Conservation (phyloP, 2,797 vertebrate species). For the Merluccius polli region DNA sequence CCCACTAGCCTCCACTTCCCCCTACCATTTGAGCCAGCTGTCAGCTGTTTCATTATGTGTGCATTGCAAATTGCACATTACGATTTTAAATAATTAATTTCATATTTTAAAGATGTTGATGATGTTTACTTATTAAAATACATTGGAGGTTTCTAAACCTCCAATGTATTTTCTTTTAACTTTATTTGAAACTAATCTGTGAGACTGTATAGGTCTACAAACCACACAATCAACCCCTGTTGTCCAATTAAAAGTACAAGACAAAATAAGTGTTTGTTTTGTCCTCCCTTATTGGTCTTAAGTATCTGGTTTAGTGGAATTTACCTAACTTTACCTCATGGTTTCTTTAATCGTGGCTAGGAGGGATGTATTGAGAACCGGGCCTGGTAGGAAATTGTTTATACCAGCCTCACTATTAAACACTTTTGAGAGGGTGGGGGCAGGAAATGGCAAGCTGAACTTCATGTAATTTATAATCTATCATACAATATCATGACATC, state of each 20-base stretch:
- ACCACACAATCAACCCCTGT: background rate
- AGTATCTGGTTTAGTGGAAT: too few relatives aligned
- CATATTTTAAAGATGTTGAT: background rate
- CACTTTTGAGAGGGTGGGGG: background rate
- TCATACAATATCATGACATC: too few relatives aligned
- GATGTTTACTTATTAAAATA: background rate
- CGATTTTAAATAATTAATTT: too few relatives aligned
- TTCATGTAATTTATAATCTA: too few relatives aligned
- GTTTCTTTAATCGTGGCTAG: constrained; percentile 43
- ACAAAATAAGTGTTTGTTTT: too few relatives aligned
- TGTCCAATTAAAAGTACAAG: too few relatives aligned
- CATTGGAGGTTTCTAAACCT: background rate
- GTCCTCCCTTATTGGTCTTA: too few relatives aligned
- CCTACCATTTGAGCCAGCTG: too few relatives aligned
- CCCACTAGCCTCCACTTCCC: background rate
- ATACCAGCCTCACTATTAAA: constrained; percentile 24
- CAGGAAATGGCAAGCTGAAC: background rate
- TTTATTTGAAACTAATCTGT: background rate
- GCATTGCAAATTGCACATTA: background rate
- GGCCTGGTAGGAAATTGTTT: constrained; percentile 47
- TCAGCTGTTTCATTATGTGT: too few relatives aligned
- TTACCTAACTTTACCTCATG: background rate
- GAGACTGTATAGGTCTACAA: background rate
- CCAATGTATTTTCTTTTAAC: background rate
- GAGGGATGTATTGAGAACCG: constrained; percentile 42